phyloP scores from a whole-genome alignment of 1,140 invertebrate genomes.

The Drosophila santomea region DNA sequence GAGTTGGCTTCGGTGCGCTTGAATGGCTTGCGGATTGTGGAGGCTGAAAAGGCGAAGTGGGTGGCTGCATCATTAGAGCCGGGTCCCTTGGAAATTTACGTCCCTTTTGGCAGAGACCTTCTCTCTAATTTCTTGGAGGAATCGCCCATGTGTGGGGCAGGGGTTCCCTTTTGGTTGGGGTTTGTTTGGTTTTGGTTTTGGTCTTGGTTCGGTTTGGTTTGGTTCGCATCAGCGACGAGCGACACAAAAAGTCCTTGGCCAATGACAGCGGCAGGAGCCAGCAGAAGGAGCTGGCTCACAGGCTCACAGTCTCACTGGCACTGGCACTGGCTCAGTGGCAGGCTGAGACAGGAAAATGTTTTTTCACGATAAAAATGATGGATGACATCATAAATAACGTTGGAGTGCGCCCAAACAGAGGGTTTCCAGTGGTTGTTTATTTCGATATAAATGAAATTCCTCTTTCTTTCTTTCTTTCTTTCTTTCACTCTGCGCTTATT shows the following conservation, averaged over 20 bases:
- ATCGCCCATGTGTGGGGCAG: slow-evolving; percentile 60
- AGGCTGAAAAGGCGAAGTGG: slow-evolving; percentile 53
- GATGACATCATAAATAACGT: slow-evolving; percentile 84
- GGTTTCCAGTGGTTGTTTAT: slow-evolving; percentile 84
- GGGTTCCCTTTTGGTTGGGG: slow-evolving; percentile 17
- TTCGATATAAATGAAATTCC: slow-evolving; percentile 84
- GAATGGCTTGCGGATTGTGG: slow-evolving; percentile 43
- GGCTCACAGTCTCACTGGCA: slow-evolving; percentile 18
- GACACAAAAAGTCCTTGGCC: slow-evolving; percentile 82
- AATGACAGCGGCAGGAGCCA: slow-evolving; percentile 62
- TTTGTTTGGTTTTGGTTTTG: neutral
- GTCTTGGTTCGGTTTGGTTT: slow-evolving; percentile 17
- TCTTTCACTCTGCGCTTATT: slow-evolving; percentile 58
- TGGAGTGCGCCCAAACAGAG: slow-evolving; percentile 82
- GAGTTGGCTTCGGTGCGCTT: slow-evolving; percentile 70
- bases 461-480: slow-evolving; percentile 59
- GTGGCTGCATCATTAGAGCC: slow-evolving; percentile 75
- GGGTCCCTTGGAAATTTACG: slow-evolving; percentile 69
- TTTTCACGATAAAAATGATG: slow-evolving; percentile 85
- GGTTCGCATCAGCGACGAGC: slow-evolving; percentile 71
- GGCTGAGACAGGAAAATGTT: slow-evolving; percentile 84
- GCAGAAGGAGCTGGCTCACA: slow-evolving; percentile 37
- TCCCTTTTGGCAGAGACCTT: slow-evolving; percentile 77
- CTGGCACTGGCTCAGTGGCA: slow-evolving; percentile 56
- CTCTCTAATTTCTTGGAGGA: slow-evolving; percentile 80